phyloP scores from a whole-genome alignment of 2,797 vertebrate species.

The Eidolon dupreanum region DNA sequence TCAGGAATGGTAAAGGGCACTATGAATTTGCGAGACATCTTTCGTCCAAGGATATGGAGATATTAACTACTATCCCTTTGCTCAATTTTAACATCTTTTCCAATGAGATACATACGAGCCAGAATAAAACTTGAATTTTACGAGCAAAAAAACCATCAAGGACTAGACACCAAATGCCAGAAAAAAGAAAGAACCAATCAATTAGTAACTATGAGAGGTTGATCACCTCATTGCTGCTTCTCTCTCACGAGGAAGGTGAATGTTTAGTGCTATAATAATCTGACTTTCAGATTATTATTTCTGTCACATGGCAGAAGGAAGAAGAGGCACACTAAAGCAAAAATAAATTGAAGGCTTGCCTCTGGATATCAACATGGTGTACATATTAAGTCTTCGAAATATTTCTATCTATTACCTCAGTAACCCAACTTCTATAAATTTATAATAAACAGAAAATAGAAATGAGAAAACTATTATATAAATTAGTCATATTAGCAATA shows the following conservation, averaged over 20 bases:
- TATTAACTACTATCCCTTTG: neutral
- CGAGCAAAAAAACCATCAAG: neutral
- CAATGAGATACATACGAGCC: neutral
- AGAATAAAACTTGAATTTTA: neutral
- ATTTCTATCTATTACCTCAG: neutral
- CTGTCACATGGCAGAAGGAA: neutral
- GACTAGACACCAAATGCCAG: neutral
- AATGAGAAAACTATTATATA: neutral
- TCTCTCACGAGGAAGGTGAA: neutral
- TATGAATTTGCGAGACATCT: neutral
- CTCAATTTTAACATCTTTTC: conserved; percentile 12
- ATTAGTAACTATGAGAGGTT: neutral
- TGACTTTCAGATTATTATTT: neutral
- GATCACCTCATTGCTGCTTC: neutral
- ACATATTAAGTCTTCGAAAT: neutral
- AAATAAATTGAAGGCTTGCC: neutral
- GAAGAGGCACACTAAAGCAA: neutral
- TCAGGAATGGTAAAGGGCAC: neutral
- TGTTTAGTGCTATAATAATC: neutral
- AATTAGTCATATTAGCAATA: neutral
- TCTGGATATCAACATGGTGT: neutral
- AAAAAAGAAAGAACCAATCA: neutral
- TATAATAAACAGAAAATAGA: neutral
- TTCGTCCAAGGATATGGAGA: neutral
- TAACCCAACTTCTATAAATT: neutral